Evolutionary conservation across 2,797 vertebrate genomes (phyloP), one percentile per base, ranked within the genome.

Genomic region (Poliocrania exsul): DNA sequence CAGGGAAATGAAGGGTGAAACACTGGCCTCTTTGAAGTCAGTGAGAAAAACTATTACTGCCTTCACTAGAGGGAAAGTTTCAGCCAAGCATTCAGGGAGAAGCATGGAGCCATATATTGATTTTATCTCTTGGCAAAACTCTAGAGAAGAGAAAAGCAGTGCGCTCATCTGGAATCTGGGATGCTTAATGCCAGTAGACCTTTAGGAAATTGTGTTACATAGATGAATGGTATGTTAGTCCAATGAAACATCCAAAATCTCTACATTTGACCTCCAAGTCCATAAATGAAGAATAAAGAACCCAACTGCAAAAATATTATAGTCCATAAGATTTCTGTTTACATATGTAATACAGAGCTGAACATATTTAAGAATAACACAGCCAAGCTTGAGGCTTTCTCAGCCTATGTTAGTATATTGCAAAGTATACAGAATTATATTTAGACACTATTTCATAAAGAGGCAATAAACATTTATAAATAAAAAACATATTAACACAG

Each of bases 161-260:
- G 81, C 47, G 4, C 78, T 88, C 84, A 86, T 86, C 72, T 89
- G 75, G 81, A 94, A 92, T 86, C 58, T 62, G 35, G 61, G 65
- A 90, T 69, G 61, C 31, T 91, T 94, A 91, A 80, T 86, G 83
- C 60, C 81, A 93, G 81, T 16, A 83, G 85, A 58, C n/a, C 75
- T 92, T 70, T 72, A 94, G 89, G 82, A 91, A 89, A 96, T 84
- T 56, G 71, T 46, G 89, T 91, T 93, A 93, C 81, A 74, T 81
- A 90, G 81, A 66, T 93, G 87, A 95, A 94, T 33, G 89, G 77
- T 88, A 81, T 54, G 49, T 88, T 97, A 66, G 44, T 58, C 82
- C 37, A 61, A 51, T 21, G 54, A 81, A 87, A 81, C 31, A 83
- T 78, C 50, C n/a, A 46, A 84, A 93, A 84, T 74, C 67, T 64